Base-by-base conservation (phyloP, 2,888 invertebrate species). In the Caenorhabditis zanzibari region DNA sequence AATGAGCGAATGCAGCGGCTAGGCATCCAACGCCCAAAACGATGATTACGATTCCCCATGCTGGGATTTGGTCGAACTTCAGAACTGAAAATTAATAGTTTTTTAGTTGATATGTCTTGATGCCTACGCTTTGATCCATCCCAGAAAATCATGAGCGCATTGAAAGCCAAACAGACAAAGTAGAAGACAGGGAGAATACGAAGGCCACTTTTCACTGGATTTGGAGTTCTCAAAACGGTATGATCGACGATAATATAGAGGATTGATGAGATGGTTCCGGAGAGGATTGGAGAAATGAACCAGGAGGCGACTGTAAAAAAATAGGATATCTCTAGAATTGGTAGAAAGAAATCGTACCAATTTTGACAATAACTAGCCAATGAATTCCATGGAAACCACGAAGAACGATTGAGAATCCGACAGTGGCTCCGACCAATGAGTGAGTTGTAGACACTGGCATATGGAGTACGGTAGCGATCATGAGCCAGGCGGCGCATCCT, bases 391-490 rank as follows among this genome's bases (percentile, higher is more conserved):
- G 93, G 7, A 95, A 94, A 26, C 98, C 98, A 90, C 96, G 95
- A 63, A 96, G 96, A 2, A 97, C 96, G 81, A 98, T 94, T 49
- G 97, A 96, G 93, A 97, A 98, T 6, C 98, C 98, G 77, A 98
- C 95, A 0, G 97, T 97, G 35, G 98, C 97, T 32, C 98, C 98
- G 54, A 98, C 97, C 91, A 99, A 97, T 90, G 97, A 97, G 94
- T 98, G 98, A 0, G 98, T 98, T 41, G 97, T 98, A 16, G 98
- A 98, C 76, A 99, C 97, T 1, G 98, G 98, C 92, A 98, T 94
- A 91, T 96, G 95, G 77, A 97, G 94, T 89, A 96, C 96, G 10
- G 98, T 99, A 7, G 98, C 98, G 12, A 96, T 94, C 84, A 99
- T 94, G 90, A 98, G 94, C 98, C 98, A 99, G 61, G 95, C 94